phyloP scores from a whole-genome alignment of 2,797 vertebrate species.

The Artibeus lituratus region DNA sequence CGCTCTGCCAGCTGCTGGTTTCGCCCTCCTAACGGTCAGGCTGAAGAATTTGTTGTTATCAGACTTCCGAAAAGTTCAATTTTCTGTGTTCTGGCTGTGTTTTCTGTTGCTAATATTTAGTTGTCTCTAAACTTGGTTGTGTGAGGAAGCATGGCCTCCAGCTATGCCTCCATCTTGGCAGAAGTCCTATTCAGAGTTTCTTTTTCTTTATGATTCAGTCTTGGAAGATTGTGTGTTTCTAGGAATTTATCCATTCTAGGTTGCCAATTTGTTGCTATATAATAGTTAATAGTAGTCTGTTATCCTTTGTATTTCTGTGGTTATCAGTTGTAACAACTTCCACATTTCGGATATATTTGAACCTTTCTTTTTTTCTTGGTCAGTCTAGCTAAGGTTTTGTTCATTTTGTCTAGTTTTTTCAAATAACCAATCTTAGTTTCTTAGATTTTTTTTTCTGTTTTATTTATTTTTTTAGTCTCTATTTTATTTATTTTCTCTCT shows the following conservation, averaged over 20 bases:
- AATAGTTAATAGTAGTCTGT: not conserved
- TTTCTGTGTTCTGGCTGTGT: too few relatives aligned
- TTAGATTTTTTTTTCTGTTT: not conserved
- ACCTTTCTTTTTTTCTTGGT: not conserved
- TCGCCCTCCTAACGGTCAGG: too few relatives aligned
- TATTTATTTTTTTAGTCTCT: not conserved
- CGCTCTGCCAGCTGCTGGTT: too few relatives aligned
- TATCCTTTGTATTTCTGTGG: not conserved
- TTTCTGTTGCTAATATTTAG: too few relatives aligned
- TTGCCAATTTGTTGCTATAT: not conserved
- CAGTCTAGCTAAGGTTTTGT: not conserved
- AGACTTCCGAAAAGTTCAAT: too few relatives aligned
- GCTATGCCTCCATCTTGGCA: too few relatives aligned
- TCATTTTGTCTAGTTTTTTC: not conserved
- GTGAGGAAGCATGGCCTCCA: too few relatives aligned
- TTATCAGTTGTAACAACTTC: not conserved
- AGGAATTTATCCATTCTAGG: not conserved
- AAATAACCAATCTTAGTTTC: not conserved
- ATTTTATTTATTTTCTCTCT: not conserved
- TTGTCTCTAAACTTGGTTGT: too few relatives aligned
- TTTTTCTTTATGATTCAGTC: not conserved
- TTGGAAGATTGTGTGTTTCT: not conserved
- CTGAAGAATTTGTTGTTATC: too few relatives aligned
- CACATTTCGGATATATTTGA: not conserved
- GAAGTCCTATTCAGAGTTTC: not conserved